Conservation (phyloP, 2,888 invertebrate species). For the Anthrax anthrax region DNA sequence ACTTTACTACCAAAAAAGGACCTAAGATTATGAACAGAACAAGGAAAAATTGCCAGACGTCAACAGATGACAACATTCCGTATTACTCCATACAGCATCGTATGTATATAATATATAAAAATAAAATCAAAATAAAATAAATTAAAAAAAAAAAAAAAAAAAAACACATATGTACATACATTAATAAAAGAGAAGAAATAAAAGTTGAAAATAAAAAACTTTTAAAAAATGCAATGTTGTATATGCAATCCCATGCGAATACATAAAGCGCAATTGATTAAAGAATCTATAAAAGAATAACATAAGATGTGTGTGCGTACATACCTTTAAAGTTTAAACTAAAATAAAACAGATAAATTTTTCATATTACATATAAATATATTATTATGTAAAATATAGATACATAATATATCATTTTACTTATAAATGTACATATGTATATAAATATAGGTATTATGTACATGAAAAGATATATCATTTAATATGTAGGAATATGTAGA, state of each 20-base stretch:
- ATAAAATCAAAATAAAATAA: no score
- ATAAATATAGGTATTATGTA: not conserved
- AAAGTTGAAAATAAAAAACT: not conserved
- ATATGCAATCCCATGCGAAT: not conserved
- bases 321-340: no score
- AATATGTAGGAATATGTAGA: no score
- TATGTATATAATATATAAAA: constrained; percentile 12
- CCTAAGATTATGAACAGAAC: constrained; percentile 15
- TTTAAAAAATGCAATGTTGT: no score
- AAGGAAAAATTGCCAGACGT: constrained; percentile 9
- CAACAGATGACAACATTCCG: constrained; percentile 16
- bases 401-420: no score
- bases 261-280: not conserved
- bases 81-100: no score
- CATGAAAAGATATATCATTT: not conserved
- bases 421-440: not conserved
- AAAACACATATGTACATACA: not conserved
- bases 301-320: no score
- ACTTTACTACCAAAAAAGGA: constrained; percentile 16
- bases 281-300: not conserved
- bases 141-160: no score
- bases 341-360: no score
- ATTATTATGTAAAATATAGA: no score
- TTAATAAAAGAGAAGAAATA: not conserved
- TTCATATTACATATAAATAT: no score